phyloP scores from a whole-genome alignment of 2,113 vertebrate species.

The Pelvicachromis taeniatus region DNA sequence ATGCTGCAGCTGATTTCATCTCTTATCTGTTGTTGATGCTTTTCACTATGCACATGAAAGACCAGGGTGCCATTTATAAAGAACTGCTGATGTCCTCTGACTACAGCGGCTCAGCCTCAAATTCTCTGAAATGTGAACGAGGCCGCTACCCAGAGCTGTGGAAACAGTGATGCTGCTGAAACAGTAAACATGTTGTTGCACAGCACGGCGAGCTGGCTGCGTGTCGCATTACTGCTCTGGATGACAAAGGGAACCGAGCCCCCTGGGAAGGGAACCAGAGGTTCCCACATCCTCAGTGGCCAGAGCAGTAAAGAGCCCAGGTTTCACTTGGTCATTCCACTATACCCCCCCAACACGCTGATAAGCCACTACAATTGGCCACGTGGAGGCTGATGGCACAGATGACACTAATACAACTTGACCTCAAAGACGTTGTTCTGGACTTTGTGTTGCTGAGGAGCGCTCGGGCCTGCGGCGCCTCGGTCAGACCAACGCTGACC shows the following conservation, averaged over 20 bases:
- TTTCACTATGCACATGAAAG: not conserved
- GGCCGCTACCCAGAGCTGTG: not conserved
- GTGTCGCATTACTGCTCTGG: not conserved
- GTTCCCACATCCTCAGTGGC: not conserved
- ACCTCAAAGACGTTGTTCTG: not conserved
- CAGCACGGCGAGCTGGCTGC: not conserved
- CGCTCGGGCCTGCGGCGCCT: not conserved
- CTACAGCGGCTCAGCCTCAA: not conserved
- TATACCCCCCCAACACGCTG: too few species aligned
- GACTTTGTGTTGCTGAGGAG: not conserved
- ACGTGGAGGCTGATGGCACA: not conserved
- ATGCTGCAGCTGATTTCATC: not conserved
- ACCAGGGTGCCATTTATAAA: rapidly evolving
- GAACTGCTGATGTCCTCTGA: not conserved
- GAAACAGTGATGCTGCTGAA: not conserved
- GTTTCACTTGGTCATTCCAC: not conserved
- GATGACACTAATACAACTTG: not conserved
- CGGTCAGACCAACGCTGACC: not conserved
- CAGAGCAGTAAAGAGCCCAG: not conserved
- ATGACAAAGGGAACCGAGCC: not conserved
- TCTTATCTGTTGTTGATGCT: not conserved
- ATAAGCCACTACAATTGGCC: not conserved
- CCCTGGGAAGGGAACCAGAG: not conserved
- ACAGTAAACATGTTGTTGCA: rapidly evolving
- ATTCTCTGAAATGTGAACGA: not conserved